These are phyloP conservation scores for Zeus faber DNA, from an alignment of 2,113 vertebrate genomes.

Conservation along the genomic window DNA sequence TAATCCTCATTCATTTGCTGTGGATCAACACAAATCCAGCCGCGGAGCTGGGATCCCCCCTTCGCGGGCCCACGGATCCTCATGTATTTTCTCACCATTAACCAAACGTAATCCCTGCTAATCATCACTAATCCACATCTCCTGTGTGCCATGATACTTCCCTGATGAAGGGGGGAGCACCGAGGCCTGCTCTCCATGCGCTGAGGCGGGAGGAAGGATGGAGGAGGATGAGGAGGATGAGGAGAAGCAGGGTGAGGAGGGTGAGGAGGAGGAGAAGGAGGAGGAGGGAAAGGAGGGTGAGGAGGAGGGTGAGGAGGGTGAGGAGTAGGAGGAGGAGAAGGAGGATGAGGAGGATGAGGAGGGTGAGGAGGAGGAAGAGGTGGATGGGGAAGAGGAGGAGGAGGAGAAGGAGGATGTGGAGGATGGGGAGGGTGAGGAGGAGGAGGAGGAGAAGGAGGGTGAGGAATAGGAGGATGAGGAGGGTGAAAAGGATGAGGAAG, in stretches of 20 bases:
- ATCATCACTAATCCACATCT: conserved; percentile 82
- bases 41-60: conserved; percentile 66
- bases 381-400: too few species aligned
- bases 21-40: conserved; percentile 83
- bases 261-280: neutral
- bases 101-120: conserved; percentile 81
- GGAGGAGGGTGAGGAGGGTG: neutral
- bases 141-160: conserved; percentile 73
- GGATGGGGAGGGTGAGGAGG: too few species aligned
- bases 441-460: too few species aligned
- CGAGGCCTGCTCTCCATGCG: too few species aligned
- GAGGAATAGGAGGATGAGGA: too few species aligned
- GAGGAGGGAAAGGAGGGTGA: neutral
- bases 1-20: conserved; percentile 84
- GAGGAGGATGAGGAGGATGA: neutral
- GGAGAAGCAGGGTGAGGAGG: neutral
- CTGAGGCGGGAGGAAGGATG: neutral
- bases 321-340: neutral
- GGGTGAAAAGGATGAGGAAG: too few species aligned
- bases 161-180: conserved; percentile 65
- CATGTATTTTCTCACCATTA: conserved; percentile 83
- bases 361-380: neutral
- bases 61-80: conserved; percentile 68
- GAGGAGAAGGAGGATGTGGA: too few species aligned
- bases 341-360: neutral